Base-by-base conservation (phyloP, 2,113 vertebrate genomes). In the Bubalus kerabau region DNA sequence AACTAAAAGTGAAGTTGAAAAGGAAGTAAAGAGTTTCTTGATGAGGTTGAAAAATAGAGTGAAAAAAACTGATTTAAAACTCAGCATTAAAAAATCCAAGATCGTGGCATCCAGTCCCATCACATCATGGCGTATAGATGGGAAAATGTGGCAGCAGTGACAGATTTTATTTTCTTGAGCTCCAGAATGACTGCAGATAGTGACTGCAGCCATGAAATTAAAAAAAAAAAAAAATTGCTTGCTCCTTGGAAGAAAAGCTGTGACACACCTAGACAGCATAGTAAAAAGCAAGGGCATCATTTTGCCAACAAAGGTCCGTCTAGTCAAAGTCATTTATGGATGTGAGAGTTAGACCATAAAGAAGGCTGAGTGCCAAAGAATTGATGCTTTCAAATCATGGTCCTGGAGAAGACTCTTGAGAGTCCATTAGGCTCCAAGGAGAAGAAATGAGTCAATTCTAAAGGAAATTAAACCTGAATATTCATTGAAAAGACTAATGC, bases 381-480 rank as follows among this genome's bases (percentile, higher is more conserved):
- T 1, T 23, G 5, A 71, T 71, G 10, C n/a, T 40, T 36, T 40
- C 0, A 0, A 71, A 71, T 23, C 21, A 6, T 23, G 67, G 67
- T 71, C n/a, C 5, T 71, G 67, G 19, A 71, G 10, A 71, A 71
- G n/a, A 71, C 67, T 36, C 64, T 67, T 23, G 67, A 71, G 19
- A 71, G n/a, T 71, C n/a, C 19, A 10, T 40, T 71, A 19, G 19
- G 19, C 67, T 71, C n/a, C 67, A 71, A 71, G 67, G 19, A 71
- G 19, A 71, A 71, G n/a, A 71, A 71, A 36, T 0, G 2, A 23
- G 10, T 71, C n/a, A 71, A 71, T 71, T 23, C 67, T 40, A 40
- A 71, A 71, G n/a, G n/a, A 40, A 71, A 71, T 71, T 40, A 71
- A 23, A 2, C n/a, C n/a, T 23, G 67, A 71, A 71, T 71, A 71